Base-by-base conservation (phyloP, 2,888 invertebrate species). In the Drosophila niveifrons region DNA sequence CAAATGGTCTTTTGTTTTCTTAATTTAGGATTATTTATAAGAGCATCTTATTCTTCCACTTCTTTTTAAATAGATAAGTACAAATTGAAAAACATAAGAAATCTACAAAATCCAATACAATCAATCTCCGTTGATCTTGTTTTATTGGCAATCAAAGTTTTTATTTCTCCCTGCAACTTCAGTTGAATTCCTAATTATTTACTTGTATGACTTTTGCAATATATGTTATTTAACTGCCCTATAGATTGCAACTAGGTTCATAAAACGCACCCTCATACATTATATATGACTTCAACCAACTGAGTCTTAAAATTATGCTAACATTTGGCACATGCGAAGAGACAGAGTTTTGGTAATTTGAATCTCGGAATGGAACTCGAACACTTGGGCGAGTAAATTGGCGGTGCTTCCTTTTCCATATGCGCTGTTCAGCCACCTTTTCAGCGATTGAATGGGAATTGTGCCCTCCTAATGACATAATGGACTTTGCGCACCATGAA, bases 401-500 rank as follows among this genome's bases (percentile, higher is more conserved):
- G 68, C 79, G 71, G 31, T 61, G 86, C 65, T 70, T 57, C 75
- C 69, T 78, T 36, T 36, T 11, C 36, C 36, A 36, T 36, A n/a
- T 1, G 4, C 36, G 36, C 36, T n/a, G 36, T 36, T 36, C 39
- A 15, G 68, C 52, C 62, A 69, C 67, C 61, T 50, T 68, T 66
- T 55, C 59, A 44, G 55, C 48, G 52, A 63, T 57, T 59, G 80
- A 76, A 66, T 75, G 68, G 59, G 48, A 71, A 72, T 72, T 75
- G 61, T 67, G 71, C 64, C 57, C 77, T 90, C 68, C 80, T 88
- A 88, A 90, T 88, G 87, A 81, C 80, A 90, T 88, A 90, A 88
- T 90, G 90, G 78, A 74, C 77, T 83, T 72, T 82, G 51, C 86
- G 82, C 66, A 76, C 55, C 83, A 70, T 74, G 83, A 70, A 80